A percentile compares a stretch with the other conserved stretches of the same genome.
Evolutionary conservation across 2,113 vertebrate genomes (phyloP).

Genomic region (Lichenostomus cassidix): DNA sequence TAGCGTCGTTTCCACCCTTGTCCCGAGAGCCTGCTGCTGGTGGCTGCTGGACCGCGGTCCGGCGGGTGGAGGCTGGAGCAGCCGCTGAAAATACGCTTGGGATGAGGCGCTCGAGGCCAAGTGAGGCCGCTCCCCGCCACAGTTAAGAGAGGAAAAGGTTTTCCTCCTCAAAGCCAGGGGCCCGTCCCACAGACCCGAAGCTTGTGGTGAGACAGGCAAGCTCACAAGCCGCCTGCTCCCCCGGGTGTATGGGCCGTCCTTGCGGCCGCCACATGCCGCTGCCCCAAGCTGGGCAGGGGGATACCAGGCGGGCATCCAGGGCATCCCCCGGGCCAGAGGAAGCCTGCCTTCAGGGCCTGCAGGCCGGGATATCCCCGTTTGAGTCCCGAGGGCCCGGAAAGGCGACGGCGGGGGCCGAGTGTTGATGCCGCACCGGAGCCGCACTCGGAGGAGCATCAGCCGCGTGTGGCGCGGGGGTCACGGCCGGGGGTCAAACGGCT

Average conservation of each 20-base stretch:
- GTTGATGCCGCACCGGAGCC: neutral
- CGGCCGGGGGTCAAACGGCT: accelerated
- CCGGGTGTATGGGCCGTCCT: neutral
- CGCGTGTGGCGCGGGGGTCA: neutral
- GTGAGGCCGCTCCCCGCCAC: neutral
- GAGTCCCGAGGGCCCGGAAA: neutral
- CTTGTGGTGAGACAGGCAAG: neutral
- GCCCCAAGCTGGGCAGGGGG: too few species aligned
- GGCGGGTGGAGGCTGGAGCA: neutral
- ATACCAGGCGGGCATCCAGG: neutral
- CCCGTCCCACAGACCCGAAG: neutral
- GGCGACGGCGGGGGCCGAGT: too few species aligned
- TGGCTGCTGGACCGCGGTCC: neutral
- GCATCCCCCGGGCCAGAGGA: too few species aligned
- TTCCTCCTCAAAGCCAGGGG: neutral
- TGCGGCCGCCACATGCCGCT: too few species aligned
- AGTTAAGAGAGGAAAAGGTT: neutral
- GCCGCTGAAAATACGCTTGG: neutral
- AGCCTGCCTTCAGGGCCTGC: neutral
- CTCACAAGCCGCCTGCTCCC: too few species aligned
- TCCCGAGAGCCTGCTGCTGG: neutral
- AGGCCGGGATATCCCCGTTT: neutral
- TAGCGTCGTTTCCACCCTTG: neutral
- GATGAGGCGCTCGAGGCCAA: neutral
- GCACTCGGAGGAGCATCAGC: neutral